These are phyloP conservation scores for Carpatolechia fugitivella DNA, from an alignment of 2,888 invertebrate species.

Conservation along the genomic window DNA sequence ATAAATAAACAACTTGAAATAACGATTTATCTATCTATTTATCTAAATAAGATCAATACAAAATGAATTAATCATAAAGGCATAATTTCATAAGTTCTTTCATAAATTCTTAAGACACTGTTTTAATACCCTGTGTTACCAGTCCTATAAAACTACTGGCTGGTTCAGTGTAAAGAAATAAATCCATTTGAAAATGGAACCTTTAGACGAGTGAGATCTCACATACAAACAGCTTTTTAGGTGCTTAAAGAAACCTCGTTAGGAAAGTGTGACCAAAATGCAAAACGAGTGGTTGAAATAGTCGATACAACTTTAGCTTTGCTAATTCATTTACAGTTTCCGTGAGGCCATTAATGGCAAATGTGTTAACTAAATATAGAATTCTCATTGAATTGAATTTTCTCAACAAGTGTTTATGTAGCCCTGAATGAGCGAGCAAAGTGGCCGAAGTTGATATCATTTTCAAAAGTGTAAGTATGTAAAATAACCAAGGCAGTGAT, in stretches of 20 bases:
- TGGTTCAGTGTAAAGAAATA: constrained; percentile 17
- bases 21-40: too few species aligned
- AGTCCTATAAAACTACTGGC: not conserved
- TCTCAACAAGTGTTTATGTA: too few species aligned
- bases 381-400: too few species aligned
- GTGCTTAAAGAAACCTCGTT: constrained; percentile 35
- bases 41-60: too few species aligned
- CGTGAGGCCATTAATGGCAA: too few species aligned
- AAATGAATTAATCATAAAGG: too few species aligned
- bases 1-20: too few species aligned
- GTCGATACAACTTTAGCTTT: constrained; percentile 22
- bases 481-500: too few species aligned
- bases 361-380: too few species aligned
- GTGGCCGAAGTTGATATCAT: too few species aligned
- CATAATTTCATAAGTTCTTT: not conserved
- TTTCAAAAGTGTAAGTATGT: too few species aligned
- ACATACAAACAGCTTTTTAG: constrained; percentile 35
- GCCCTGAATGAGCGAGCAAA: too few species aligned
- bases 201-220: not conserved
- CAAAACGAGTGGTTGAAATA: constrained; percentile 17
- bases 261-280: constrained; percentile 23
- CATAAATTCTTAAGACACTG: not conserved
- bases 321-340: constrained; percentile 13
- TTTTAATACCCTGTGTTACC: not conserved
- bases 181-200: constrained; percentile 46